These are phyloP conservation scores for Lamproptera curius DNA, from an alignment of 2,888 invertebrate species.

Conservation along the genomic window DNA sequence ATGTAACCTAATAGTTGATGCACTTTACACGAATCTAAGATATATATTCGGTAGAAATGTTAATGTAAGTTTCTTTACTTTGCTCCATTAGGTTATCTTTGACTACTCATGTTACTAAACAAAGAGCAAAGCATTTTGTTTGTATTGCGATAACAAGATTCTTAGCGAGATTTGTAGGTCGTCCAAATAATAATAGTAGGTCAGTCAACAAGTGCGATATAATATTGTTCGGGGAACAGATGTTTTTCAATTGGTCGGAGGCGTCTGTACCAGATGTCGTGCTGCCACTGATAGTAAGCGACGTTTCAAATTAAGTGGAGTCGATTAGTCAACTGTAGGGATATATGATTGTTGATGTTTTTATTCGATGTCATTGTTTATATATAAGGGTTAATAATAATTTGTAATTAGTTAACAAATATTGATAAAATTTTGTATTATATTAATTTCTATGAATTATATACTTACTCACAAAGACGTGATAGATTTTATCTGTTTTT, in stretches of 20 bases:
- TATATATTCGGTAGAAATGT: neutral
- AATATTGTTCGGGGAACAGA: slow-evolving; percentile 4
- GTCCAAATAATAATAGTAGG: neutral
- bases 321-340: slow-evolving; percentile 6
- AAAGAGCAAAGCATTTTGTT: neutral
- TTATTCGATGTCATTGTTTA: neutral
- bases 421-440: no score
- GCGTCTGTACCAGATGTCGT: slow-evolving; percentile 14
- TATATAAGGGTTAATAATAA: no score
- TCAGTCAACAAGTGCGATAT: neutral
- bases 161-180: no score
- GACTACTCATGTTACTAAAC: neutral
- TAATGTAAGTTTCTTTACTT: neutral
- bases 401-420: no score
- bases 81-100: neutral
- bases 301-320: slow-evolving; percentile 12
- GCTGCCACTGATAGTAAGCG: neutral
- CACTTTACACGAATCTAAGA: neutral
- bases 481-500: no score
- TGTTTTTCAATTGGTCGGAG: slow-evolving; percentile 13
- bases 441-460: no score
- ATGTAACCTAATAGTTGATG: neutral
- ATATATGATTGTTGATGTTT: neutral
- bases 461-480: no score
- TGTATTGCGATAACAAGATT: neutral